Evolutionary conservation across 2,888 invertebrate genomes (phyloP).

Genomic region (Hirtodrosophila alboralis): DNA sequence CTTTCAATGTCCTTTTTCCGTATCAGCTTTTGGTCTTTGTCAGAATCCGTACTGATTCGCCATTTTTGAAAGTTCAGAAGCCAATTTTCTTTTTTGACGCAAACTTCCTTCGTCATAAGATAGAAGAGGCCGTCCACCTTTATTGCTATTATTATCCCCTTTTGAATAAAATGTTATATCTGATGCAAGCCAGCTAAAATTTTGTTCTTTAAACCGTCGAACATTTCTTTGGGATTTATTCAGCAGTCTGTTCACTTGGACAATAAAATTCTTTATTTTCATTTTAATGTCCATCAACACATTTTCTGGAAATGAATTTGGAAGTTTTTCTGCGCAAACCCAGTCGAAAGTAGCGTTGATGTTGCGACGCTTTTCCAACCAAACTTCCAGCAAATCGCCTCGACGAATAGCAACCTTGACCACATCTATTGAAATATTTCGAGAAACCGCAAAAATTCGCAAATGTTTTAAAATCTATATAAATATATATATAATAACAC

Average conservation of each 20-base stretch:
- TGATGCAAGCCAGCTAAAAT: conserved; percentile 23
- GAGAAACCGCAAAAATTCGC: neutral
- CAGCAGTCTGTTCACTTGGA: conserved; percentile 11
- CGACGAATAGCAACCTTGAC: conserved; percentile 21
- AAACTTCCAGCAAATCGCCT: neutral
- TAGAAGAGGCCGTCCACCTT: conserved; percentile 10
- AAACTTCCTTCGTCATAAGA: conserved; percentile 20
- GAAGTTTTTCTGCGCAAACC: conserved; percentile 1
- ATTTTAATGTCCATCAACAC: conserved; percentile 11
- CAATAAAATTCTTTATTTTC: neutral
- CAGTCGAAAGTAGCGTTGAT: conserved; percentile 14
- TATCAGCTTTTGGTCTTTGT: conserved; percentile 6
- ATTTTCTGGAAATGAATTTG: conserved; percentile 5
- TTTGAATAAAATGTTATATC: conserved; percentile 26
- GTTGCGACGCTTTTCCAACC: conserved; percentile 8
- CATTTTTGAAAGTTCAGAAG: conserved; percentile 16
- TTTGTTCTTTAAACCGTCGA: conserved; percentile 20
- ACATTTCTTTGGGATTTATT: conserved; percentile 17
- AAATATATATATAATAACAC: conserved; percentile 12
- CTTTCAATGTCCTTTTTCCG: conserved; percentile 6
- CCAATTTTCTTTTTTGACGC: conserved; percentile 11
- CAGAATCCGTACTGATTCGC: conserved; percentile 6
- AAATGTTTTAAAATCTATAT: conserved; percentile 1
- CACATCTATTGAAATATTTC: conserved; percentile 12
- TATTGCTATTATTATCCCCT: conserved; percentile 6